Percentiles rank a stretch among this genome's conserved stretches.
These are phyloP conservation scores for Leptinotarsa texana DNA, from an alignment of 1,140 invertebrate species.

Conservation along the genomic window DNA sequence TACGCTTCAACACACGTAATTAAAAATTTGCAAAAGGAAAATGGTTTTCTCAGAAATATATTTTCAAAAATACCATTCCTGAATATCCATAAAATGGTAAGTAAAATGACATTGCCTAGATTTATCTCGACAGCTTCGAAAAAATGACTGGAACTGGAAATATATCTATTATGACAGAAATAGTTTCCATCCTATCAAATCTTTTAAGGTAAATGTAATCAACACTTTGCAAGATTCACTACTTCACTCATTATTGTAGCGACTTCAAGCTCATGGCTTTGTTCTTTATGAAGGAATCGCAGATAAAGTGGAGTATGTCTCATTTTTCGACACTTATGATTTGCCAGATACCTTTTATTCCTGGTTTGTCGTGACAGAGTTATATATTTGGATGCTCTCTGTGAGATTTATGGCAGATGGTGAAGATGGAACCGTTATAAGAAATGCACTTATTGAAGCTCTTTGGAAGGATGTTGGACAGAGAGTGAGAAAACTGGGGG, in stretches of 20 bases:
- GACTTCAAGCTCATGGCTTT: conserved; percentile 63
- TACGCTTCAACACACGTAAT: conserved; percentile 32
- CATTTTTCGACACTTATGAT: conserved; percentile 68
- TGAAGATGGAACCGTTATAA: conserved; percentile 69
- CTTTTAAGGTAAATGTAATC: background rate
- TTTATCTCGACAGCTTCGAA: too few species aligned
- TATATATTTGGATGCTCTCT: conserved; percentile 84
- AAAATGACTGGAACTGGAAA: background rate
- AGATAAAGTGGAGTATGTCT: conserved; percentile 63
- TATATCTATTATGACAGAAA: background rate
- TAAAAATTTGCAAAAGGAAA: conserved; percentile 33
- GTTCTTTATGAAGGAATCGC: conserved; percentile 67
- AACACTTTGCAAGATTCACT: background rate
- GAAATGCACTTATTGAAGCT: conserved; percentile 74
- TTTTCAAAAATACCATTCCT: conserved; percentile 44
- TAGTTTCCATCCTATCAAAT: too few species aligned
- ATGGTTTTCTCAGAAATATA: conserved; percentile 37
- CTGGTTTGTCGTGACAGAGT: conserved; percentile 81
- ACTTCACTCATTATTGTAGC: conserved; percentile 54
- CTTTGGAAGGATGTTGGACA: conserved; percentile 80
- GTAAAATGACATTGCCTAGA: background rate
- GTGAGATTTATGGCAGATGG: conserved; percentile 77
- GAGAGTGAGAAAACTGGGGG: conserved; percentile 73
- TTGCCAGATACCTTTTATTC: conserved; percentile 80
- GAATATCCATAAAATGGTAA: conserved; percentile 40